Evolutionary conservation across 2,888 invertebrate genomes (phyloP).

Genomic region (Girardia tigrina): DNA sequence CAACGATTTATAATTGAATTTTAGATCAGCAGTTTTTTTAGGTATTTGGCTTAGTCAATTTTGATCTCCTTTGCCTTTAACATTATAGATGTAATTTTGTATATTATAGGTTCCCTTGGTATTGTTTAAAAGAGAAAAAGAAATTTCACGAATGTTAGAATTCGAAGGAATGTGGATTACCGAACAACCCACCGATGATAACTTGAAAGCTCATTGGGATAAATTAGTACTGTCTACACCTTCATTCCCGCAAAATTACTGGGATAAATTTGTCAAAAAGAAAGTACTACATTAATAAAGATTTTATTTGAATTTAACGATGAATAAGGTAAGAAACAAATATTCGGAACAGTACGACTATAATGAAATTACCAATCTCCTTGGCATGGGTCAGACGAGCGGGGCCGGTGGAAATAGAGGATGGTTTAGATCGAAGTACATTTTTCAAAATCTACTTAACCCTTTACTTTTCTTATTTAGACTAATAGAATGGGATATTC

Average conservation of each 20-base stretch:
- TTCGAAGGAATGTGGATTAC: slow-evolving; percentile 95
- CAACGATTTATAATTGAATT: too few species aligned
- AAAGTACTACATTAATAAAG: slow-evolving; percentile 55
- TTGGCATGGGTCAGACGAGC: slow-evolving; percentile 68
- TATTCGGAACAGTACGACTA: slow-evolving; percentile 94
- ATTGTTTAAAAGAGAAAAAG: slow-evolving; percentile 96
- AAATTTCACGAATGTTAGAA: slow-evolving; percentile 84
- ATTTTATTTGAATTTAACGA: background rate
- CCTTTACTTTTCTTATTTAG: slow-evolving; percentile 51
- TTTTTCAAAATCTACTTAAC: background rate
- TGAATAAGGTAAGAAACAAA: slow-evolving; percentile 65
- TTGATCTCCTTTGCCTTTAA: too few species aligned
- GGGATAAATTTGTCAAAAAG: slow-evolving; percentile 99
- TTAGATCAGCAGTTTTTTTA: too few species aligned
- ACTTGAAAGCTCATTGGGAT: slow-evolving; percentile 79
- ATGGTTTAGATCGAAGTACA: slow-evolving; percentile 6
- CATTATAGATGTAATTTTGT: too few species aligned
- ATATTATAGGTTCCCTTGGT: slow-evolving; percentile 70
- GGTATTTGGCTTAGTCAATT: too few species aligned
- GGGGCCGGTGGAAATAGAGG: background rate
- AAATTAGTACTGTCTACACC: slow-evolving; percentile 72
- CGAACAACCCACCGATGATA: slow-evolving; percentile 75
- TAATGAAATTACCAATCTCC: slow-evolving; percentile 78
- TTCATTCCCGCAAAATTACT: slow-evolving; percentile 95
- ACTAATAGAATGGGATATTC: slow-evolving; percentile 80